Evolutionary conservation across 2,888 invertebrate species (phyloP).

Genomic region (Volucella inanis): DNA sequence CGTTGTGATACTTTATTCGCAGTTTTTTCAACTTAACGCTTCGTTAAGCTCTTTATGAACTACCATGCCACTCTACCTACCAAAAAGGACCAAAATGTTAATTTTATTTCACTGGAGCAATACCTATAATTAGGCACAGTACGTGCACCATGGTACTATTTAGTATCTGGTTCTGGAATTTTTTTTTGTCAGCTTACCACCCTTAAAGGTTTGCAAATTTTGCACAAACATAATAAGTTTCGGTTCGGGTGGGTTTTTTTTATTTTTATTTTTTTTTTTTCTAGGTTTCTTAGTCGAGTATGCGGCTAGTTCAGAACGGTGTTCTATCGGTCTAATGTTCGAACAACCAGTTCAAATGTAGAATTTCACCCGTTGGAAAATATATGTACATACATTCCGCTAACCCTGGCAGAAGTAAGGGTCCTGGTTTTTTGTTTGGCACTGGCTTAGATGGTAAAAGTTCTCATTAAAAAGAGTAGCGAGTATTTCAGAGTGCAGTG

Average conservation of each 20-base stretch:
- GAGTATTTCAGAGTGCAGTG: slow-evolving; percentile 30
- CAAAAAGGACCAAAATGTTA: slow-evolving; percentile 55
- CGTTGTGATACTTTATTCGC: slow-evolving; percentile 5
- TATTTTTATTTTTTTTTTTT: slow-evolving; percentile 4
- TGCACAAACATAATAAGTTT: slow-evolving; percentile 58
- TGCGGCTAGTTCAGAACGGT: slow-evolving; percentile 50
- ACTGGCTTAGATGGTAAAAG: slow-evolving; percentile 58
- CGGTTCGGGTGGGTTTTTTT: not conserved
- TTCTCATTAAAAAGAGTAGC: slow-evolving; percentile 66
- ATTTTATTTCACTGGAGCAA: slow-evolving; percentile 57
- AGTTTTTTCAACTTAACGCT: slow-evolving; percentile 60
- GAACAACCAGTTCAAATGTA: slow-evolving; percentile 32
- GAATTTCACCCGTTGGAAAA: slow-evolving; percentile 59
- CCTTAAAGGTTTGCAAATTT: slow-evolving; percentile 48
- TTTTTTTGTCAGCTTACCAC: slow-evolving; percentile 17
- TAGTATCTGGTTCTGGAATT: not conserved
- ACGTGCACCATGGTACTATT: not conserved
- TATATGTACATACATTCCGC: slow-evolving; percentile 46
- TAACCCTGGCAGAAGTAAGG: slow-evolving; percentile 5
- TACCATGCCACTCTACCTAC: slow-evolving; percentile 18
- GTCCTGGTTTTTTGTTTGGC: slow-evolving; percentile 31
- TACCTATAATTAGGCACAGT: slow-evolving; percentile 69
- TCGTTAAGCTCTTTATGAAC: slow-evolving; percentile 62
- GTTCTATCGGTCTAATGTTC: slow-evolving; percentile 57
- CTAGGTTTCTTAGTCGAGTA: not conserved